Percentiles rank a stretch among this genome's conserved stretches.
These are phyloP conservation scores for Gadopsis marmoratus DNA, from an alignment of 2,797 vertebrate species.

Conservation along the genomic window DNA sequence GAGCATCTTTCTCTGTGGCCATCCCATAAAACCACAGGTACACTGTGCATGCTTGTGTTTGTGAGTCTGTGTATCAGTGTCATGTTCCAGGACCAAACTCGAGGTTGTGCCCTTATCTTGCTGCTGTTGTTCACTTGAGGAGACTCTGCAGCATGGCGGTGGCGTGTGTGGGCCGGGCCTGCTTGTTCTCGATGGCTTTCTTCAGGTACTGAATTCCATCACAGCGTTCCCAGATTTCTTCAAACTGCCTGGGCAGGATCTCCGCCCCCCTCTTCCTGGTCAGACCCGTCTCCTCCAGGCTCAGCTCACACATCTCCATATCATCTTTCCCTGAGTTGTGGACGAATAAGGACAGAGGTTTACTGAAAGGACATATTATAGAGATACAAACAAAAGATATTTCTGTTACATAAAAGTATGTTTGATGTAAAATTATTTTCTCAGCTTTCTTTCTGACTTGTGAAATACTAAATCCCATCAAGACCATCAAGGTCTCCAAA, in stretches of 20 bases:
- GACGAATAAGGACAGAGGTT: neutral
- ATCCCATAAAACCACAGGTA: slow-evolving; percentile 5
- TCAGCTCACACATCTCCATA: slow-evolving; percentile 99
- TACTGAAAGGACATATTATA: neutral
- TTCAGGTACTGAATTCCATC: slow-evolving; percentile 97
- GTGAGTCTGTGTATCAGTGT: slow-evolving; percentile 25
- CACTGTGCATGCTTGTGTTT: slow-evolving; percentile 15
- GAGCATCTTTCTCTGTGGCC: slow-evolving; percentile 16
- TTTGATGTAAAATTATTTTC: neutral
- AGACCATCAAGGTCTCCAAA: neutral
- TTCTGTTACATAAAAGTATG: neutral
- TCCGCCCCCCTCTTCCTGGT: slow-evolving; percentile 97
- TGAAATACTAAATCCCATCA: neutral
- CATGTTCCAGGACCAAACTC: slow-evolving; percentile 7
- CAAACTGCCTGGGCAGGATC: slow-evolving; percentile 95
- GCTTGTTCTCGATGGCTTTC: slow-evolving; percentile 94
- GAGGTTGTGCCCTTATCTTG: slow-evolving; percentile 6
- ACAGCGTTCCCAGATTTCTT: slow-evolving; percentile 98
- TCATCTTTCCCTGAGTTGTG: slow-evolving; percentile 93
- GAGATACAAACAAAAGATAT: neutral
- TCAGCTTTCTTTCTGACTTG: neutral
- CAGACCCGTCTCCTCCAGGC: slow-evolving; percentile 97
- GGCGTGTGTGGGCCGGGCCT: slow-evolving; percentile 96
- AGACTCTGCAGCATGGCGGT: slow-evolving; percentile 98
- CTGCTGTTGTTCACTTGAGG: slow-evolving; percentile 85